Evolutionary conservation across 2,113 vertebrate species (phyloP).

Genomic region (Neodontobutis hainanensis): DNA sequence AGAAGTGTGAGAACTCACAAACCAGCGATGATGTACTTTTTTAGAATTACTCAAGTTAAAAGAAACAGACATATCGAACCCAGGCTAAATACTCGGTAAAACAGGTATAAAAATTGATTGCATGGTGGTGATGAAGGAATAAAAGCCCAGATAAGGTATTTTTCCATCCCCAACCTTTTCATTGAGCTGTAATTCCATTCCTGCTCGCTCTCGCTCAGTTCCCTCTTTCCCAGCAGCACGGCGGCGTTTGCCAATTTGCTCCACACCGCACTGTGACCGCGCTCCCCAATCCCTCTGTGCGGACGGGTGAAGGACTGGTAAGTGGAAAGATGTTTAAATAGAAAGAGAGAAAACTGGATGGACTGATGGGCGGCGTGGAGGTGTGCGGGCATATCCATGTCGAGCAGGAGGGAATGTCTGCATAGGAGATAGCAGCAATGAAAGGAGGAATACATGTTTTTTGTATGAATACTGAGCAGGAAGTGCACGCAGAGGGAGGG

Average conservation of each 20-base stretch:
- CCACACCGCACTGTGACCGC: slow-evolving; percentile 27
- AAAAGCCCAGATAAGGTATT: slow-evolving; percentile 9
- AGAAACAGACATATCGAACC: background rate
- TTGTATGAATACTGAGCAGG: slow-evolving; percentile 1
- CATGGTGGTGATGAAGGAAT: background rate
- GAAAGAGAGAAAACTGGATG: slow-evolving; percentile 3
- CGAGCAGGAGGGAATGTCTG: background rate
- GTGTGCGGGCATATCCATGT: slow-evolving; percentile 25
- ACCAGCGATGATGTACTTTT: too few species aligned
- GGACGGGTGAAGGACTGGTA: slow-evolving; percentile 30
- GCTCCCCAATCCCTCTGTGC: slow-evolving; percentile 25
- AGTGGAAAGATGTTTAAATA: slow-evolving; percentile 24
- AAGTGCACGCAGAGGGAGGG: background rate
- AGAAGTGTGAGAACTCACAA: too few species aligned
- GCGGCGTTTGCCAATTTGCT: slow-evolving; percentile 33
- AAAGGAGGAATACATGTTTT: slow-evolving; percentile 32
- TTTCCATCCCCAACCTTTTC: slow-evolving; percentile 17
- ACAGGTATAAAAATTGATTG: slow-evolving; percentile 20
- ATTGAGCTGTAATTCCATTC: slow-evolving; percentile 21
- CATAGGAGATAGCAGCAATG: slow-evolving; percentile 4
- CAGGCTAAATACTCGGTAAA: slow-evolving; percentile 10
- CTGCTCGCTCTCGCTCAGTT: slow-evolving; percentile 12
- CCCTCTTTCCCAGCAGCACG: slow-evolving; percentile 13
- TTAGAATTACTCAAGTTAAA: too few species aligned
- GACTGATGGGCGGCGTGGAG: slow-evolving; percentile 10